Conservation (phyloP, 2,113 vertebrate genomes). For the Gracilinanus agilis region DNA sequence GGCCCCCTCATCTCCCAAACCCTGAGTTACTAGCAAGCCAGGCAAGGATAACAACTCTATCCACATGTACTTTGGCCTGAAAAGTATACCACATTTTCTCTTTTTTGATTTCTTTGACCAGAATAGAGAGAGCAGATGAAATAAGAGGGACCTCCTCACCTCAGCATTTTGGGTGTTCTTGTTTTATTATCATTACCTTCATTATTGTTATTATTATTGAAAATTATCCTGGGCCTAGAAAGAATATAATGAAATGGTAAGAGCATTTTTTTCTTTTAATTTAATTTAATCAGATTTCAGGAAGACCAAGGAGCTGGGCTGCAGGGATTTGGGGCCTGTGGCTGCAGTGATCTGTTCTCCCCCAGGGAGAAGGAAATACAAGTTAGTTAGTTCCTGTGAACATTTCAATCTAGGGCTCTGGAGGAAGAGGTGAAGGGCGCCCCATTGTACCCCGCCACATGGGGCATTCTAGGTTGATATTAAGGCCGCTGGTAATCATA, state of each 20-base stretch:
- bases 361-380: background rate
- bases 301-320: background rate
- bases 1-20: background rate
- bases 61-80: background rate
- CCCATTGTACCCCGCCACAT: background rate
- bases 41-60: background rate
- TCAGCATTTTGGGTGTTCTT: background rate
- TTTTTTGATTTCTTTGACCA: background rate
- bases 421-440: background rate
- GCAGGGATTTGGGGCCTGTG: background rate
- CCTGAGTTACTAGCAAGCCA: background rate
- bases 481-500: background rate
- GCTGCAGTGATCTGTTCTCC: background rate
- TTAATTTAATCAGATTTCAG: background rate
- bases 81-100: background rate
- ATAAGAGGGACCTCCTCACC: background rate
- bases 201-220: background rate
- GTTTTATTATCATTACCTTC: background rate
- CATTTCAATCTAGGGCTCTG: background rate
- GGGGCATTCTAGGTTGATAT: background rate
- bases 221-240: background rate
- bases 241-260: background rate
- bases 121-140: background rate
- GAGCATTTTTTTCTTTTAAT: background rate
- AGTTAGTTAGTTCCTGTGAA: background rate